Percentiles rank a stretch among this genome's conserved stretches.
Conservation (phyloP, 2,797 vertebrate species). For the Botia kubotai region DNA sequence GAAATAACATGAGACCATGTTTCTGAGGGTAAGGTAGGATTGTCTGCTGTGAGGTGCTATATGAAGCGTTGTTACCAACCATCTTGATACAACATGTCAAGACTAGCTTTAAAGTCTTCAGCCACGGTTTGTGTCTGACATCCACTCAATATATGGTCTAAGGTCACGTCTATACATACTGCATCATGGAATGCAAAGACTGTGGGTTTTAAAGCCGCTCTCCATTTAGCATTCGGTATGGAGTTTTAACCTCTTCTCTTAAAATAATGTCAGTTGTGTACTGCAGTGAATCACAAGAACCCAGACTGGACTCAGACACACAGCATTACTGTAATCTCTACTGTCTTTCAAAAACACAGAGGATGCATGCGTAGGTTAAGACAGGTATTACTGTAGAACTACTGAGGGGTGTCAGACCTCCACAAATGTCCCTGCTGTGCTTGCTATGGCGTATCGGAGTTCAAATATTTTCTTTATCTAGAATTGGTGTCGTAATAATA, state of each 20-base stretch:
- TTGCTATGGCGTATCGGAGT: conserved; percentile 12
- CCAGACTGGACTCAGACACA: conserved; percentile 40
- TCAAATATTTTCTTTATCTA: conserved; percentile 25
- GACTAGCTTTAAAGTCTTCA: conserved; percentile 13
- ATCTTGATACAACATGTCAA: conserved; percentile 7
- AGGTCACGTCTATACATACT: conserved; percentile 45
- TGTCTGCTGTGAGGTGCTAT: not conserved
- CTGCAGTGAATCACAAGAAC: not conserved
- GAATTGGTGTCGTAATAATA: no score
- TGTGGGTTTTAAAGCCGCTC: conserved; percentile 28
- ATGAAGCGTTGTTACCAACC: not conserved
- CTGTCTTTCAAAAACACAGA: conserved; percentile 26
- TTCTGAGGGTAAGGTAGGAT: not conserved
- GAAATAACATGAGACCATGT: not conserved
- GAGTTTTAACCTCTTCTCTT: conserved; percentile 39
- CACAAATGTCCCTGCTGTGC: conserved; percentile 33
- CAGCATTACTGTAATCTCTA: conserved; percentile 46
- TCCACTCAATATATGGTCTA: conserved; percentile 47
- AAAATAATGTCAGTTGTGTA: conserved; percentile 23
- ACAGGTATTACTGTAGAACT: conserved; percentile 23
- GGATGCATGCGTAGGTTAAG: conserved; percentile 20
- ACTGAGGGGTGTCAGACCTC: not conserved
- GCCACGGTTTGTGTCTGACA: conserved; percentile 27
- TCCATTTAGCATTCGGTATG: conserved; percentile 37
- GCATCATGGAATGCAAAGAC: conserved; percentile 37